These are phyloP conservation scores for Anguilla marmorata DNA, from an alignment of 2,797 vertebrate genomes.

Conservation along the genomic window DNA sequence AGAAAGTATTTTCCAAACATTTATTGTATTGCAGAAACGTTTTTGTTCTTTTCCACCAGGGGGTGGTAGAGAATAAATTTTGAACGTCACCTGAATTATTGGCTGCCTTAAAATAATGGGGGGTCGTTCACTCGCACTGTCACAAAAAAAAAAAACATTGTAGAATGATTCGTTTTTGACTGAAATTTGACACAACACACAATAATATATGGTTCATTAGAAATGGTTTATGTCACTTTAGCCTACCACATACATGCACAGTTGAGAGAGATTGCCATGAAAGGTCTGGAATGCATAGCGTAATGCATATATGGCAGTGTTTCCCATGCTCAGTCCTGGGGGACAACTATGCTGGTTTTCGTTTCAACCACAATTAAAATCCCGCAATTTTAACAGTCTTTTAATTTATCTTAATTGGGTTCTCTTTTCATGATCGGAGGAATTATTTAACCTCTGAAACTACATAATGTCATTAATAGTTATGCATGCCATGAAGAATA, in stretches of 20 bases:
- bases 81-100: not conserved
- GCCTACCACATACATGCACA: not conserved
- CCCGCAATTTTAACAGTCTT: no score
- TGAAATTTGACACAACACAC: not conserved
- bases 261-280: not conserved
- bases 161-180: not conserved
- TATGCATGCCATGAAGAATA: no score
- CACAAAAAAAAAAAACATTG: not conserved
- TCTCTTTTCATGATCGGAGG: no score
- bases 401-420: no score
- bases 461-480: no score
- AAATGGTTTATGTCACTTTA: not conserved
- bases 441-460: no score
- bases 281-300: not conserved
- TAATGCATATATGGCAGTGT: not conserved
- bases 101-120: not conserved
- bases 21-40: not conserved
- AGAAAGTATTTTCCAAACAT: not conserved
- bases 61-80: constrained; percentile 27
- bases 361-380: no score
- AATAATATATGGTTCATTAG: not conserved
- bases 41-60: constrained; percentile 20
- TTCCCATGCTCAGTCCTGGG: no score
- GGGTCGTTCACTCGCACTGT: not conserved
- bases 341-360: no score